Conservation (phyloP, 2,797 vertebrate species). For the Acanthiza pusilla region DNA sequence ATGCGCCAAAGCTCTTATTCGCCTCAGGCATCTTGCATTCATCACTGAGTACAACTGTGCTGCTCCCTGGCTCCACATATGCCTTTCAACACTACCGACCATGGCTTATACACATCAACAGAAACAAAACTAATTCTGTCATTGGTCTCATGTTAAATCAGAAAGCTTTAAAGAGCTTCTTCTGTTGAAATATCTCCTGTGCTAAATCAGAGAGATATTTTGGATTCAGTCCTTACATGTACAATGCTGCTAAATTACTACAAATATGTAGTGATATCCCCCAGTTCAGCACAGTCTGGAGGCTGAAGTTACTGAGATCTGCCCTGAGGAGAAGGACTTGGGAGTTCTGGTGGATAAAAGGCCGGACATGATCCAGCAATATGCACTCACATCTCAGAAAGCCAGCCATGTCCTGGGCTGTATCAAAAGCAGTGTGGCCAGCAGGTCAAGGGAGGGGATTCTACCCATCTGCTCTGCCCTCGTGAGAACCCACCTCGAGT, state of each 20-base stretch:
- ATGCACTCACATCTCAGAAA: neutral
- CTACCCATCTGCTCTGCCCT: neutral
- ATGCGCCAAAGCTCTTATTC: neutral
- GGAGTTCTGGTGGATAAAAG: neutral
- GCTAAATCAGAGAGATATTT: neutral
- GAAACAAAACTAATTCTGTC: neutral
- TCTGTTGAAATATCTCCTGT: neutral
- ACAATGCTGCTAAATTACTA: neutral
- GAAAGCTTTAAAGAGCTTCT: slow-evolving; percentile 2
- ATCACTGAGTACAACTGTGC: neutral
- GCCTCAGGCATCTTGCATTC: slow-evolving; percentile 17
- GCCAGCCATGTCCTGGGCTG: neutral
- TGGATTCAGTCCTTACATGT: neutral
- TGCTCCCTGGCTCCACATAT: neutral
- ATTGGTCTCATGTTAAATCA: slow-evolving; percentile 10
- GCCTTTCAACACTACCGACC: neutral
- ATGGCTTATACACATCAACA: neutral
- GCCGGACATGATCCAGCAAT: neutral
- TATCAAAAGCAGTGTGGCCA: neutral
- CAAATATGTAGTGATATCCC: neutral
- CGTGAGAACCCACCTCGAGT: rapidly evolving
- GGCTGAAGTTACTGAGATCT: neutral
- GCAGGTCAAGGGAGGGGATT: neutral
- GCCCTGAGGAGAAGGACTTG: neutral
- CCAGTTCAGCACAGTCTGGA: neutral